Evolutionary conservation across 1,140 invertebrate genomes (phyloP).

Genomic region (Calosoma granatense): DNA sequence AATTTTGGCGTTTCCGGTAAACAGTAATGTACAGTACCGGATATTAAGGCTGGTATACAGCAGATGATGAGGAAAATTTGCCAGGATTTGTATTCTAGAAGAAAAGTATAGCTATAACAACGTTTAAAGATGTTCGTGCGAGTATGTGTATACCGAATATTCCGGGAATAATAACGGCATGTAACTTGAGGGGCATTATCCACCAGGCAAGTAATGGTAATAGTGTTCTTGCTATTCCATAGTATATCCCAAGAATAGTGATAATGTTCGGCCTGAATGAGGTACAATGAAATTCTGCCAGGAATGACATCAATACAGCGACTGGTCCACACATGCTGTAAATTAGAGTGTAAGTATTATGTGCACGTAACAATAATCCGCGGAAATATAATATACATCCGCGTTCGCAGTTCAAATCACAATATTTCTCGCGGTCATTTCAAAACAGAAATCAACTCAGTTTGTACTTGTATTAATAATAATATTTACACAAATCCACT

Average conservation of each 20-base stretch:
- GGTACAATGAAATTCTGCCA: slow-evolving; percentile 51
- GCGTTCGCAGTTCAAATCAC: not conserved
- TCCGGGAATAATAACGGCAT: slow-evolving; percentile 29
- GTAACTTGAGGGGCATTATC: slow-evolving; percentile 38
- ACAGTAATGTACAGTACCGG: slow-evolving; percentile 48
- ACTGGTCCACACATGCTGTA: slow-evolving; percentile 57
- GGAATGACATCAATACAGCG: slow-evolving; percentile 51
- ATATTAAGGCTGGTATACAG: slow-evolving; percentile 52
- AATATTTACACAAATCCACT: slow-evolving; percentile 58
- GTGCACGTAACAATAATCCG: not conserved
- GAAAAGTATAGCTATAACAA: slow-evolving; percentile 2
- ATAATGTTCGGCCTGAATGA: slow-evolving; percentile 48
- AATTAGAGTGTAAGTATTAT: slow-evolving; percentile 13
- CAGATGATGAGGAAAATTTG: slow-evolving; percentile 57
- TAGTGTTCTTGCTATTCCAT: slow-evolving; percentile 39
- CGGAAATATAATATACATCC: slow-evolving; percentile 30
- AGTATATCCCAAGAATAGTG: slow-evolving; percentile 46
- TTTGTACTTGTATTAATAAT: not conserved
- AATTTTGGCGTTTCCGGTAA: slow-evolving; percentile 74
- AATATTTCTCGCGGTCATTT: too few species aligned
- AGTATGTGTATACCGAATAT: slow-evolving; percentile 24
- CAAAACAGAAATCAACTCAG: too few species aligned
- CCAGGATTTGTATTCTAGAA: slow-evolving; percentile 53
- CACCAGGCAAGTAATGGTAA: slow-evolving; percentile 45
- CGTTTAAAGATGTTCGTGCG: not conserved